Evolutionary conservation across 2,888 invertebrate genomes (phyloP).

Genomic region (Cataglyphis altisquamis): DNA sequence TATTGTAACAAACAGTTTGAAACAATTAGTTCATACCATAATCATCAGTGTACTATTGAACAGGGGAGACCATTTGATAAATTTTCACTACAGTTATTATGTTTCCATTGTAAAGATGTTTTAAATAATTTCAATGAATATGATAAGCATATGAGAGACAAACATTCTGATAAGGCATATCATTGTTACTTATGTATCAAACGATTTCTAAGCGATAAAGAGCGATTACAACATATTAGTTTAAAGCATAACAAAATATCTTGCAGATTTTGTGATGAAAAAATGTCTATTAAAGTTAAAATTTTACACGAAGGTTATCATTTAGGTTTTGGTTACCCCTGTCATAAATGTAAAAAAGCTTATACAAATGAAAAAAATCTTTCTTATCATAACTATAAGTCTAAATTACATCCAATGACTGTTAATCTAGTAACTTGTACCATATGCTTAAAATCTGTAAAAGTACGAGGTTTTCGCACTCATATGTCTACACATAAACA

Average conservation of each 20-base stretch:
- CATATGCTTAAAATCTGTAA: conserved; percentile 35
- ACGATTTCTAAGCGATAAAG: conserved; percentile 67
- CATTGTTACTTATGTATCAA: conserved; percentile 76
- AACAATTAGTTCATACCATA: conserved; percentile 61
- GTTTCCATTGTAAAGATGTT: conserved; percentile 66
- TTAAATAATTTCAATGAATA: conserved; percentile 68
- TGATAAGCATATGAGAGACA: conserved; percentile 74
- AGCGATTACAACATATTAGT: conserved; percentile 69
- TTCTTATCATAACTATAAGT: conserved; percentile 63
- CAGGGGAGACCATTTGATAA: conserved; percentile 55
- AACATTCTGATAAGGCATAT: conserved; percentile 70
- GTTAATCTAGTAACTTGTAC: conserved; percentile 24
- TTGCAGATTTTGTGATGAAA: conserved; percentile 71
- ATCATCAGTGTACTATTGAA: conserved; percentile 72
- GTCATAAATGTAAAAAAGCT: conserved; percentile 79
- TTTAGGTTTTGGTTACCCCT: conserved; percentile 80
- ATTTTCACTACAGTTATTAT: conserved; percentile 64
- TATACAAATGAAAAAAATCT: conserved; percentile 66
- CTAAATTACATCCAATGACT: conserved; percentile 1
- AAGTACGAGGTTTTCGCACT: conserved; percentile 9
- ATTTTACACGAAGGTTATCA: conserved; percentile 78
- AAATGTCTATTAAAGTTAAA: not conserved
- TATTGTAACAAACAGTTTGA: conserved; percentile 75
- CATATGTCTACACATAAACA: conserved; percentile 21
- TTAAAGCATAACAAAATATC: conserved; percentile 62